These are phyloP conservation scores for Dryas iulia DNA, from an alignment of 1,140 invertebrate species.

Conservation along the genomic window DNA sequence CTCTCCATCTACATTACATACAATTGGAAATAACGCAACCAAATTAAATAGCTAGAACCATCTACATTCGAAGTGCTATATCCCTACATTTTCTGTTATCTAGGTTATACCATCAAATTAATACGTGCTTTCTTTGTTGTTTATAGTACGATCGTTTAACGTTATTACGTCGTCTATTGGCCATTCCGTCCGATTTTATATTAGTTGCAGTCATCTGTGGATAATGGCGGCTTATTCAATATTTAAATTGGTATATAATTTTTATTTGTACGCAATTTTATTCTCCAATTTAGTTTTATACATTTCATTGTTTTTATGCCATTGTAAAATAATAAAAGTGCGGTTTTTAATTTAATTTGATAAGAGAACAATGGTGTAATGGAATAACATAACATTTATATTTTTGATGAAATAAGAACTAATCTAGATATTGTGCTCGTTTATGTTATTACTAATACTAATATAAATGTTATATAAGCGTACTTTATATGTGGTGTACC, in stretches of 20 bases:
- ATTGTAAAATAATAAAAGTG: background rate
- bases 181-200: background rate
- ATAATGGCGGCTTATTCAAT: constrained; percentile 1
- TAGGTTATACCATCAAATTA: constrained; percentile 45
- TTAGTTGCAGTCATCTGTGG: background rate
- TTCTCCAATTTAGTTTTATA: background rate
- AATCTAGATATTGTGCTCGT: background rate
- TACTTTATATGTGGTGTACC: no score
- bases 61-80: background rate
- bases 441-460: background rate
- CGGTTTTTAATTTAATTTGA: background rate
- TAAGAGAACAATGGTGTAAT: background rate
- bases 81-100: constrained; percentile 1
- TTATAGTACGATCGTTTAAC: constrained; percentile 30
- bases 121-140: constrained; percentile 49
- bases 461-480: background rate
- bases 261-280: constrained; percentile 2
- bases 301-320: background rate
- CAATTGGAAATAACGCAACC: background rate
- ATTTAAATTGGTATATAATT: constrained; percentile 3
- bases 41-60: background rate
- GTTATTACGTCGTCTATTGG: constrained; percentile 13
- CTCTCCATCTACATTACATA: no score
- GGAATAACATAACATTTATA: background rate
- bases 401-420: background rate